phyloP scores from a whole-genome alignment of 92 coral and sea anemone species.

The Porites evermanni region DNA sequence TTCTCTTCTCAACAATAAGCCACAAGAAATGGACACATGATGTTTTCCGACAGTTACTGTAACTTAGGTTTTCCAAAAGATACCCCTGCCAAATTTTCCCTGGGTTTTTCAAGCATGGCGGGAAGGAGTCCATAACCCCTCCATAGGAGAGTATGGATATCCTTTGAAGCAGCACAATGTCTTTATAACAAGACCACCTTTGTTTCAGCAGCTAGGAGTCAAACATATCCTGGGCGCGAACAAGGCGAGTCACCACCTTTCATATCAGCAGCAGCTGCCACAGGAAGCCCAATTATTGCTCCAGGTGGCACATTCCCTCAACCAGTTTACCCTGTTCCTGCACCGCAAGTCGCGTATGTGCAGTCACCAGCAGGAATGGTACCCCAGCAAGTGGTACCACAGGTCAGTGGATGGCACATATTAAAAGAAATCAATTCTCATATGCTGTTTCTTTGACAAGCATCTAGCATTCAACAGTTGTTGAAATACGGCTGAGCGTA shows the following conservation, averaged over 20 bases:
- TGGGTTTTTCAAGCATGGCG: no score
- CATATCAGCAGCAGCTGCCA: constrained; percentile 71
- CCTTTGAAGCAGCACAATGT: not conserved
- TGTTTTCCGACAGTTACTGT: no score
- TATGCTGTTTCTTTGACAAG: no score
- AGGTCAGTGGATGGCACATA: constrained; percentile 9
- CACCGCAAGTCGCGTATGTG: constrained; percentile 26
- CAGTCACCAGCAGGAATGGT: constrained; percentile 41
- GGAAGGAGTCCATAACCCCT: no score
- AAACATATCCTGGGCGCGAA: constrained; percentile 36
- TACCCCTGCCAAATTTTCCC: no score
- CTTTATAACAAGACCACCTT: not conserved
- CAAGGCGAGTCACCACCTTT: constrained; percentile 44
- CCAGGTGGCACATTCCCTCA: constrained; percentile 45
- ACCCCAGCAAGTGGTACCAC: constrained; percentile 21
- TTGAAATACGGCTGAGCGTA: no score
- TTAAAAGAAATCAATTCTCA: not conserved
- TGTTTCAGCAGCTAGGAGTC: constrained; percentile 10
- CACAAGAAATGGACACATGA: no score
- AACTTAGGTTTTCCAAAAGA: no score
- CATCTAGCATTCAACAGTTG: no score
- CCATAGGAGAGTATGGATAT: no score
- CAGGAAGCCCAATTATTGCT: constrained; percentile 76
- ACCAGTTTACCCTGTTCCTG: constrained; percentile 25
- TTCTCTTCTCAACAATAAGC: no score